These are phyloP conservation scores for Bambusicola thoracicus DNA, from an alignment of 2,113 vertebrate genomes.

Conservation along the genomic window DNA sequence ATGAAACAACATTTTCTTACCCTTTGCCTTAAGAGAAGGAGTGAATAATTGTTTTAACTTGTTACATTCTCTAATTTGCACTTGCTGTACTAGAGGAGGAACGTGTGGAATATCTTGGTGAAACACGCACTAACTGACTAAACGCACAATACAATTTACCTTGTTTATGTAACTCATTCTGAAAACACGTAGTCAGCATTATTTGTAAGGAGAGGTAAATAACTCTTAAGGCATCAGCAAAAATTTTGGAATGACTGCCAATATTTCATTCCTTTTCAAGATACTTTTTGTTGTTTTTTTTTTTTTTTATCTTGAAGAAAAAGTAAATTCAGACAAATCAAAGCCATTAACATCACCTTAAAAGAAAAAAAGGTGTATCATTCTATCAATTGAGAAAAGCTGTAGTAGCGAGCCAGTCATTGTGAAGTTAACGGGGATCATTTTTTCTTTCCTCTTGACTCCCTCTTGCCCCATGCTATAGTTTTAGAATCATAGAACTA, in stretches of 20 bases:
- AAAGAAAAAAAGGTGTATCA: background rate
- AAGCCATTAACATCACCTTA: background rate
- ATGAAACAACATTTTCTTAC: background rate
- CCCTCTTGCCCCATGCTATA: background rate
- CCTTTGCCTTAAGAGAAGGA: background rate
- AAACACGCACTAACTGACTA: fast-evolving
- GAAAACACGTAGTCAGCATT: background rate
- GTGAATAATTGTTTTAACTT: background rate
- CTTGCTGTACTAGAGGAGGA: background rate
- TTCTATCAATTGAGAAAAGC: background rate
- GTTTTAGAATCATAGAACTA: too few relatives aligned
- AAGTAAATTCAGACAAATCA: background rate
- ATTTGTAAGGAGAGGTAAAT: background rate
- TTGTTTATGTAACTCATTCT: background rate
- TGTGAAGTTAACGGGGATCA: background rate
- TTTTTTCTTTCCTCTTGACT: background rate
- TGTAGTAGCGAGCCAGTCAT: background rate
- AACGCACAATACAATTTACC: background rate
- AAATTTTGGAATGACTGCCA: background rate
- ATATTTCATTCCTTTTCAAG: background rate
- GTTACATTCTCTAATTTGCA: background rate
- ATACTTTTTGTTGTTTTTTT: background rate
- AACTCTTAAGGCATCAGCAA: background rate
- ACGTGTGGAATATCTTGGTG: background rate
- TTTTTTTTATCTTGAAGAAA: background rate